Evolutionary conservation across 2,888 invertebrate species (phyloP).

Genomic region (Hypomecis punctinalis): DNA sequence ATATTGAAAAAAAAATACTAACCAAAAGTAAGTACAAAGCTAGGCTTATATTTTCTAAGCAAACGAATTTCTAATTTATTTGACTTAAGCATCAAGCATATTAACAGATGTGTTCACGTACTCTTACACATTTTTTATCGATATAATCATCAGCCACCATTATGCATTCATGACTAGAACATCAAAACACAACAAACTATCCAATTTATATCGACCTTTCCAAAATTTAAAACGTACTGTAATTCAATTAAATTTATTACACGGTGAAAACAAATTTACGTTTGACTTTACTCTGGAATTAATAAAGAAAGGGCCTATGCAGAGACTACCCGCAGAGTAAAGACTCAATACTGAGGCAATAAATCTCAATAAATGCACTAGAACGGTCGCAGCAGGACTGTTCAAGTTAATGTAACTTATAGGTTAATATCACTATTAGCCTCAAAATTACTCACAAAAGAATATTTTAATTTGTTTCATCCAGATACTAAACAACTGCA

Average conservation of each 20-base stretch:
- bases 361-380: slow-evolving; percentile 59
- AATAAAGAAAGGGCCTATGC: slow-evolving; percentile 51
- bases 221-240: slow-evolving; percentile 9
- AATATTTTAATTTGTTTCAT: slow-evolving; percentile 56
- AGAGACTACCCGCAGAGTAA: slow-evolving; percentile 52
- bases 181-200: slow-evolving; percentile 5
- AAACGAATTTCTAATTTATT: too few relatives aligned
- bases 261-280: slow-evolving; percentile 24
- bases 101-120: too few relatives aligned
- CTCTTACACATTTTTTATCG: too few relatives aligned
- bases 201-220: slow-evolving; percentile 12
- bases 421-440: slow-evolving; percentile 58
- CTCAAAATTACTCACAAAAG: slow-evolving; percentile 50
- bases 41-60: too few relatives aligned
- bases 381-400: slow-evolving; percentile 57
- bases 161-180: not conserved
- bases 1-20: too few relatives aligned
- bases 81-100: too few relatives aligned
- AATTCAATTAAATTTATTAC: slow-evolving; percentile 19
- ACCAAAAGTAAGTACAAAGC: too few relatives aligned
- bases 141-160: not conserved
- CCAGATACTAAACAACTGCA: slow-evolving; percentile 43
- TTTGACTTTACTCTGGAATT: slow-evolving; percentile 45
- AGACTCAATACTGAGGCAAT: slow-evolving; percentile 58
- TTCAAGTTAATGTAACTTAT: slow-evolving; percentile 41